Evolutionary conservation across 1,140 invertebrate species (phyloP).

Genomic region (Cyclina sinensis): DNA sequence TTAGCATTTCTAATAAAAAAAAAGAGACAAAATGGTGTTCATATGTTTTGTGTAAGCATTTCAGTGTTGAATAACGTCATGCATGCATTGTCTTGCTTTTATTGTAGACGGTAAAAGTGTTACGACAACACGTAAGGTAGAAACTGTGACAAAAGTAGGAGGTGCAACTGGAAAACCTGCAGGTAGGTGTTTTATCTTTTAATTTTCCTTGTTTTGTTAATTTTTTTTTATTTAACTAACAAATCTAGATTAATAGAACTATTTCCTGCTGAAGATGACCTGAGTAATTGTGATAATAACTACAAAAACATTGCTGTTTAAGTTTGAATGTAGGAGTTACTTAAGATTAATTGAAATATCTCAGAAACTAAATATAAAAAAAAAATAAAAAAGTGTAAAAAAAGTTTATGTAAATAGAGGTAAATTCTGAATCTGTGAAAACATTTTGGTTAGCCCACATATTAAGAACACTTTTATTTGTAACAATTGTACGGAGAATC

Average conservation of each 20-base stretch:
- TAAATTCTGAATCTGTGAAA: neutral
- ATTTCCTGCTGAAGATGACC: too few species aligned
- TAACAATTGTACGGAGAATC: conserved; percentile 58
- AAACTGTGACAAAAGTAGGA: conserved; percentile 52
- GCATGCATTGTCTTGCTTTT: conserved; percentile 9
- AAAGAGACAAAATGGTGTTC: neutral
- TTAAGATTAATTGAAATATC: too few species aligned
- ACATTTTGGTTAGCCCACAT: neutral
- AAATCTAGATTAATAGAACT: too few species aligned
- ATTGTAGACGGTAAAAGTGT: conserved; percentile 46
- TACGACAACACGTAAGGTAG: conserved; percentile 47
- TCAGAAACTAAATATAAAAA: too few species aligned
- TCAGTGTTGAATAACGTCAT: neutral
- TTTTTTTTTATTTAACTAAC: too few species aligned
- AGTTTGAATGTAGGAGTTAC: too few species aligned
- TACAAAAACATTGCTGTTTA: too few species aligned
- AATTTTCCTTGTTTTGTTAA: too few species aligned
- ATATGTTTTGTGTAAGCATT: neutral
- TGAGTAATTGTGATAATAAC: too few species aligned
- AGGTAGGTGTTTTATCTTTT: conserved; percentile 17
- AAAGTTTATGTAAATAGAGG: too few species aligned
- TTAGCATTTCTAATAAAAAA: conserved; percentile 7
- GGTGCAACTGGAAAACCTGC: conserved; percentile 57
- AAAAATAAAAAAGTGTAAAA: too few species aligned
- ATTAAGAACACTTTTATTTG: conserved; percentile 36